Base-by-base conservation (phyloP, 2,888 invertebrate species). In the Bellardia pandia region DNA sequence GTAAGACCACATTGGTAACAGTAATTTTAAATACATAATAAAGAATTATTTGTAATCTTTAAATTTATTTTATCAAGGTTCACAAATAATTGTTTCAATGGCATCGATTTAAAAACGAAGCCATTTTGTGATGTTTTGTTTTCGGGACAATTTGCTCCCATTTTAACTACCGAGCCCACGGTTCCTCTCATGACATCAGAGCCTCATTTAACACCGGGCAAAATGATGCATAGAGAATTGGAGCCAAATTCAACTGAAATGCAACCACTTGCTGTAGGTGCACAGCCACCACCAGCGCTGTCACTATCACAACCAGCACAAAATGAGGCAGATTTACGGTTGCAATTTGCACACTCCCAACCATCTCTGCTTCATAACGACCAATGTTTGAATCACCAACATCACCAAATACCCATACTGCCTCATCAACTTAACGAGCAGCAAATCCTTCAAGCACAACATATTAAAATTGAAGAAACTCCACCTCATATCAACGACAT, bases 1-100 rank as follows among this genome's bases (percentile, higher is more conserved):
- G 90, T 90, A 77, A 90, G 92, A 13, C 90, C 90, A 0, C 90
- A 91, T 9, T 93, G 92, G 93, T 92, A 89, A 48, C 0, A 2
- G 2, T 33, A 14, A 66, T 37, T 48, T 48, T 5, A 5, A 53
- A 14, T 14, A n/a, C n/a, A n/a, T n/a, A 37, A 14, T 11, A 42
- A 11, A 9, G 7, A 9, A 68, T 23, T 48, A 3, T 40, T 16
- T 8, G 2, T 53, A 51, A 30, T 42, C 4, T 53, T 80, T 42
- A 14, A 51, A 3, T n/a, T 0, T 4, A 14, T n/a, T 51, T 51
- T 23, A 13, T 64, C n/a, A 23, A 90, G 90, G 90, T 89, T 90
- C 30, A 75, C 91, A 11, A 91, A 90, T 33, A 91, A 90, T 40
- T 92, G 90, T 62, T 92, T 92, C 71, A 89, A 88, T 66, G 90